Evolutionary conservation across 2,888 invertebrate genomes (phyloP), one percentile per base, ranked within the genome.

Genomic region (Caenorhabditis macrosperma): DNA sequence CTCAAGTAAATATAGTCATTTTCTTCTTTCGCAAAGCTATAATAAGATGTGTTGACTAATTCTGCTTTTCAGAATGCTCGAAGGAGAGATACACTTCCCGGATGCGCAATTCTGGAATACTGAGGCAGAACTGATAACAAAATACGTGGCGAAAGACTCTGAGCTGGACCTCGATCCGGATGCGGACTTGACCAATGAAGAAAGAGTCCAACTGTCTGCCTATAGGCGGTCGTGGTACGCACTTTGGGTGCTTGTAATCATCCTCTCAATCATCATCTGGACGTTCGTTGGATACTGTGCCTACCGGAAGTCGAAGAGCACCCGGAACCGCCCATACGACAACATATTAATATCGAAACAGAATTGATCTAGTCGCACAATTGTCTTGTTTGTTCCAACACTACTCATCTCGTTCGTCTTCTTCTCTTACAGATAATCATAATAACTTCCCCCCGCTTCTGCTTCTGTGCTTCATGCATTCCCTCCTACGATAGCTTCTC

Each of bases 221-320:
- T 89, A 89, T 72, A 81, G 86, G 12, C 85, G 90, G 7, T 88
- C 90, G 0, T 90, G 89, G 89, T 87, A 82, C 76, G 91, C 88
- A 0, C 78, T 90, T 7, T 90, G 90, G 90, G 79, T 88, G 20
- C 82, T 91, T 83, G 91, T 87, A 17, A 82, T 85, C 22, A 81
- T 82, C n/a, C 66, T 90, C 9, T 88, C 87, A 0, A 10, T 89
- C 2, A 55, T 90, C 12, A 78, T 91, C 9, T 90, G 90, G 90
- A 41, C 64, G 7, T 60, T 77, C 38, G 83, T 91, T 38, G 82
- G 81, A 46, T 90, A 88, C 54, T 80, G 85, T 55, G 87, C 87
- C 12, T 82, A 81, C 41, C 78, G 84, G 30, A 87, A 85, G 74
- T 83, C 88, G 54, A 85, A 78, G 30, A 74, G 82, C 17, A 74